A percentile compares a stretch with the other conserved stretches of the same genome.
These are phyloP conservation scores for Peromyscus attwateri DNA, from an alignment of 2,797 vertebrate genomes.

Conservation along the genomic window DNA sequence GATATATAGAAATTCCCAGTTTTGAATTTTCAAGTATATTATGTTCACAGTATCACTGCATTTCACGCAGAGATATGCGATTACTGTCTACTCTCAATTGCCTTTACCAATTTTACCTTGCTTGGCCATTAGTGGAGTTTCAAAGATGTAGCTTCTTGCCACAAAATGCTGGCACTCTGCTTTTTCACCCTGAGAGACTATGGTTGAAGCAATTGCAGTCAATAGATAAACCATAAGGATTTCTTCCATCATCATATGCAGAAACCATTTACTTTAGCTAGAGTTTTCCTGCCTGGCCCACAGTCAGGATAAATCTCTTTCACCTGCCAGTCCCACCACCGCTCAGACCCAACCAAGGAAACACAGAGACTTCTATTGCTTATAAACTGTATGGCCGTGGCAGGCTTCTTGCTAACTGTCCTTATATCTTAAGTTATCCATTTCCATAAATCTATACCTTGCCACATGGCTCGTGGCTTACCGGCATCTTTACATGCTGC, in stretches of 20 bases:
- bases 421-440: no score
- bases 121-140: neutral
- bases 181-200: neutral
- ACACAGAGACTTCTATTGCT: no score
- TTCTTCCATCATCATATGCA: neutral
- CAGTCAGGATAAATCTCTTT: no score
- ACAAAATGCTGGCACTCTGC: neutral
- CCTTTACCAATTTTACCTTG: neutral
- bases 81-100: neutral
- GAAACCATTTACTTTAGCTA: neutral
- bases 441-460: no score
- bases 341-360: no score
- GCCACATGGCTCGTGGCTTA: no score
- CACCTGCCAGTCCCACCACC: no score
- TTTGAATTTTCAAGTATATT: conserved; percentile 11
- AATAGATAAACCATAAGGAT: neutral
- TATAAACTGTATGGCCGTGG: no score
- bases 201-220: neutral
- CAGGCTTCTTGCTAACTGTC: no score
- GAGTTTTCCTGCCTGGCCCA: no score
- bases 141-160: neutral
- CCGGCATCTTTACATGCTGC: no score
- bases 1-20: neutral
- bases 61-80: neutral
- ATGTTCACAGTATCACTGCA: neutral